Evolutionary conservation across 2,113 vertebrate species (phyloP).

Genomic region (Pangasianodon hypophthalmus): DNA sequence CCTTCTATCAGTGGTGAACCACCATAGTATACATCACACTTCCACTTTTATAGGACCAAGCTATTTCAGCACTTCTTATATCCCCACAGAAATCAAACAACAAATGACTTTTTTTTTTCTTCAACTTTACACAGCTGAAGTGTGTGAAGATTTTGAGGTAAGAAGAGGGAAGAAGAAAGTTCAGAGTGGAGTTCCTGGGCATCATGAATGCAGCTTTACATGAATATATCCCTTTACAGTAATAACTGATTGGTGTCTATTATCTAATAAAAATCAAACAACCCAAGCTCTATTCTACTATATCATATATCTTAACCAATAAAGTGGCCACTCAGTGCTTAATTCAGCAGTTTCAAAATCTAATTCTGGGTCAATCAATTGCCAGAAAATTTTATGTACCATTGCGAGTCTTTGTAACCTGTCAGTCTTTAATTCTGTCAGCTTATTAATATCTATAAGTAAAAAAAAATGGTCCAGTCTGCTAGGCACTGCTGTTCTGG

Average conservation of each 20-base stretch:
- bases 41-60: neutral
- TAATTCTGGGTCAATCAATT: neutral
- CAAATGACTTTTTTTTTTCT: neutral
- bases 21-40: neutral
- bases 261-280: neutral
- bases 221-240: neutral
- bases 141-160: neutral
- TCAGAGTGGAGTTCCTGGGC: neutral
- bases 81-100: neutral
- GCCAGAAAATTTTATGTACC: neutral
- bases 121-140: neutral
- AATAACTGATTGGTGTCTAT: neutral
- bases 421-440: constrained; percentile 12
- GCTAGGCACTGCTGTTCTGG: constrained; percentile 71
- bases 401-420: neutral
- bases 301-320: neutral
- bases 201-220: neutral
- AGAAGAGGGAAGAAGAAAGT: neutral
- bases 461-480: neutral
- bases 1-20: neutral
- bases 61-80: neutral
- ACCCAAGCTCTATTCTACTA: neutral
- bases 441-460: neutral
- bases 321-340: neutral
- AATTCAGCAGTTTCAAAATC: neutral